Conservation (phyloP, 2,888 invertebrate genomes). For the Apocheima hispidaria region DNA sequence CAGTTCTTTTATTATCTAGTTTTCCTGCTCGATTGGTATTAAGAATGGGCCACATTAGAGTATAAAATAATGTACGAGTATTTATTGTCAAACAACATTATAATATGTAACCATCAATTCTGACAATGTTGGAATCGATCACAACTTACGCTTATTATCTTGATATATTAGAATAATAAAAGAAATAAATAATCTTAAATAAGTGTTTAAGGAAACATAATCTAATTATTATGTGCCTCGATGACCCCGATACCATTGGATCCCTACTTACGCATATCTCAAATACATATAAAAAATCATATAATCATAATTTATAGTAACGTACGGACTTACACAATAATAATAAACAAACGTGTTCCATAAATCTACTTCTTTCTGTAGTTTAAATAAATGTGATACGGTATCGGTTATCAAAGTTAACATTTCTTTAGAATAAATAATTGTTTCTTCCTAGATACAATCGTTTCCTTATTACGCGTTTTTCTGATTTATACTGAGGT, state of each 20-base stretch:
- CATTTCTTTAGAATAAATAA: constrained; percentile 58
- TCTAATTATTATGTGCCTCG: constrained; percentile 78
- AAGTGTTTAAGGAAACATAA: constrained; percentile 70
- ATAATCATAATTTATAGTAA: constrained; percentile 19
- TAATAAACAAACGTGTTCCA: constrained; percentile 14
- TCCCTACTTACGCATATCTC: constrained; percentile 32
- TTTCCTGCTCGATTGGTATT: not conserved
- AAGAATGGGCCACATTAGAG: constrained; percentile 33
- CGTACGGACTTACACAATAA: constrained; percentile 17
- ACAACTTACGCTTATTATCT: constrained; percentile 84
- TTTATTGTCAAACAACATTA: constrained; percentile 45
- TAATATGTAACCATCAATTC: constrained; percentile 59
- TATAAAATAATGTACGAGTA: constrained; percentile 44
- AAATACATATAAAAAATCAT: constrained; percentile 29
- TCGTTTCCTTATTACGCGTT: constrained; percentile 55
- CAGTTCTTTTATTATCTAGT: not conserved
- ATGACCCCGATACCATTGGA: constrained; percentile 64
- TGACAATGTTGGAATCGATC: constrained; percentile 68
- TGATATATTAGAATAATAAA: constrained; percentile 74
- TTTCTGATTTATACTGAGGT: constrained; percentile 61
- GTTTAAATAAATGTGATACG: constrained; percentile 61
- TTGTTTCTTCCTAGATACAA: constrained; percentile 71
- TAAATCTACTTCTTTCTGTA: constrained; percentile 31
- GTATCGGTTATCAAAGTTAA: constrained; percentile 70
- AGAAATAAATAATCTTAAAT: constrained; percentile 74